These are phyloP conservation scores for Ormyrus pomaceus DNA, from an alignment of 2,888 invertebrate genomes.

Conservation along the genomic window DNA sequence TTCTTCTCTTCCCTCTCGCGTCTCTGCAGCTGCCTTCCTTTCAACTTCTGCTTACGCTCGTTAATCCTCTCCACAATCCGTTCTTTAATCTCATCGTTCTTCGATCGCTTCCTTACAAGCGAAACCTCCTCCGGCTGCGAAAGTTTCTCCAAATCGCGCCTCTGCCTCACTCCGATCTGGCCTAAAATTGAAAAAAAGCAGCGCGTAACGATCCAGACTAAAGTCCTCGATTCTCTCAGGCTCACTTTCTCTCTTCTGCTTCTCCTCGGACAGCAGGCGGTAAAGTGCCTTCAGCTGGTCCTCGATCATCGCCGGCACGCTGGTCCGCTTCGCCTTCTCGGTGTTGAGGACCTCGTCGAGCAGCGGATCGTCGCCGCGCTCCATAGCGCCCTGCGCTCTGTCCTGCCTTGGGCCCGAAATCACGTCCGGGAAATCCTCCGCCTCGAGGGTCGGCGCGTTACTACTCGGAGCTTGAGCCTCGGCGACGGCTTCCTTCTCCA, in stretches of 20 bases:
- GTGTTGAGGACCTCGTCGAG: slow-evolving; percentile 61
- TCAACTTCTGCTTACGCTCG: slow-evolving; percentile 32
- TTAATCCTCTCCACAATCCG: slow-evolving; percentile 32
- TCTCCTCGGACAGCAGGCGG: slow-evolving; percentile 56
- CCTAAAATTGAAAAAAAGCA: too few relatives aligned
- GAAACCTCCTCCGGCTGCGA: background rate
- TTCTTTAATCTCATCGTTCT: slow-evolving; percentile 58
- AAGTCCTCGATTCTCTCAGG: background rate
- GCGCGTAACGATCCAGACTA: background rate
- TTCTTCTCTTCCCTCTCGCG: slow-evolving; percentile 22
- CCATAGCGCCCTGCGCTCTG: background rate
- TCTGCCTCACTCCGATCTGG: background rate
- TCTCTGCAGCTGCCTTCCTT: slow-evolving; percentile 5
- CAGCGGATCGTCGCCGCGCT: slow-evolving; percentile 49
- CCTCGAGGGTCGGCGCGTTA: background rate
- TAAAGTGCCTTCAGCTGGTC: slow-evolving; percentile 60
- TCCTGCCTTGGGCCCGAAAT: slow-evolving; percentile 19
- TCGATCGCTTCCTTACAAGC: slow-evolving; percentile 23
- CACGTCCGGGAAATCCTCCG: slow-evolving; percentile 26
- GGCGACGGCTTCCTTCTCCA: slow-evolving; percentile 40
- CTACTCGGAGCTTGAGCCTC: background rate
- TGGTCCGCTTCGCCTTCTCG: slow-evolving; percentile 59
- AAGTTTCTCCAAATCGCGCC: slow-evolving; percentile 53
- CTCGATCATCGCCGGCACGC: slow-evolving; percentile 58
- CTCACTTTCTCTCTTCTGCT: slow-evolving; percentile 32